Percentiles rank a stretch among this genome's conserved stretches.
These are phyloP conservation scores for Danio albolineatus DNA, from an alignment of 2,797 vertebrate species.

Conservation along the genomic window DNA sequence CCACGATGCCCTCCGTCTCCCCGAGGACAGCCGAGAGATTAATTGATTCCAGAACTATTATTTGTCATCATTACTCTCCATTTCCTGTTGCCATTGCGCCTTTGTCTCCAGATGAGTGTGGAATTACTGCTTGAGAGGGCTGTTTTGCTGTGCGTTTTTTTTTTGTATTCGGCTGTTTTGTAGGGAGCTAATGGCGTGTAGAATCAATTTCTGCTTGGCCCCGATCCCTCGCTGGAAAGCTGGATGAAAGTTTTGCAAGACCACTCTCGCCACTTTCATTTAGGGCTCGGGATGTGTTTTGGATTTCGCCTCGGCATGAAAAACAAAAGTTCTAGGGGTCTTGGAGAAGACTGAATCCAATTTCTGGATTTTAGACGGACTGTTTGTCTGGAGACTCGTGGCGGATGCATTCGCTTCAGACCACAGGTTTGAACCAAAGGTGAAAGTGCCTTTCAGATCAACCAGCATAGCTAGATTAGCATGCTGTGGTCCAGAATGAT, in stretches of 20 bases:
- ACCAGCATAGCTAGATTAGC: conserved; percentile 14
- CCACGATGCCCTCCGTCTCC: conserved; percentile 16
- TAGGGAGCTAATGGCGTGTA: conserved; percentile 50
- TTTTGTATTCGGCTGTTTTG: conserved; percentile 12
- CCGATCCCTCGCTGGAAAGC: conserved; percentile 13
- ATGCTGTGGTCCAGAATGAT: conserved; percentile 11
- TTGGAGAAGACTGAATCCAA: background rate
- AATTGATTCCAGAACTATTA: conserved; percentile 55
- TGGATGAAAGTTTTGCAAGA: conserved; percentile 9
- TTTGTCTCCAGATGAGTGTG: conserved; percentile 52
- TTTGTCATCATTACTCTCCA: conserved; percentile 61
- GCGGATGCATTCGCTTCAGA: conserved; percentile 30
- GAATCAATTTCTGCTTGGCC: conserved; percentile 56
- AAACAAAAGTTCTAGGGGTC: conserved; percentile 3
- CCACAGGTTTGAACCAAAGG: conserved; percentile 21
- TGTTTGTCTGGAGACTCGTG: background rate
- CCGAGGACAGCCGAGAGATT: conserved; percentile 45
- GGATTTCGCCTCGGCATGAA: conserved; percentile 23
- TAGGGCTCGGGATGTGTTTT: conserved; percentile 11
- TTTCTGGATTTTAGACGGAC: conserved; percentile 13
- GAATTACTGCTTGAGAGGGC: conserved; percentile 52
- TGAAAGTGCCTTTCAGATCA: conserved; percentile 15
- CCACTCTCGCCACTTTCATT: conserved; percentile 12
- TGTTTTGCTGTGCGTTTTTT: conserved; percentile 44
- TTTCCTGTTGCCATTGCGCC: conserved; percentile 50